Base-by-base conservation (phyloP, 1,140 invertebrate species). In the Chelonus insularis region DNA sequence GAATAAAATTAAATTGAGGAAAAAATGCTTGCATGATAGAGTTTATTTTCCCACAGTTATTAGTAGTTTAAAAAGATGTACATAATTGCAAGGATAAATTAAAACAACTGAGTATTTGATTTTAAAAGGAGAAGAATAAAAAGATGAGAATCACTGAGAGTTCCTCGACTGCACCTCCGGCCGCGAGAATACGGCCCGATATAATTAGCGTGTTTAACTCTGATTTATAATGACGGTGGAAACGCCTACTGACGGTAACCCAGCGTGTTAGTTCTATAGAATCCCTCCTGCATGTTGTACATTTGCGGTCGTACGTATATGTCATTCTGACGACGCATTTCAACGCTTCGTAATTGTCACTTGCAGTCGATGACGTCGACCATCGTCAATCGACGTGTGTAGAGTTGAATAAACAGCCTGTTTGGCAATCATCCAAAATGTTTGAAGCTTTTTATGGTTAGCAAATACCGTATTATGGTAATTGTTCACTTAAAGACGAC, bases 121-220 rank as follows among this genome's bases (percentile, higher is more conserved):
- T n/a, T n/a, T n/a, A n/a, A 45, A 45, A 14, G 6, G 1, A 8
- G 1, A 4, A 18, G 9, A 45, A 16, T 3, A 39, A 9, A 52
- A 16, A 48, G 47, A 37, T 66, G 68, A 70, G 68, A 66, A 64
- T 37, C 68, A 25, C 58, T 48, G 43, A 5, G 12, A 1, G 20
- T 52, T 43, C 23, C 57, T 45, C 55, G 57, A 41, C 59, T 45
- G 21, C 63, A 51, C 62, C 52, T 60, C 37, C 11, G 37, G 39
- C 60, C 14, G 48, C 25, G 60, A 51, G 51, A 66, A 43, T 55
- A 59, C 63, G 63, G 58, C 47, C 62, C 68, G 71, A 73, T 76
- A 75, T 74, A 76, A 75, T 76, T 76, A 75, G 73, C 73, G 73
- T 74, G 72, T 76, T 76, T 75, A 75, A 76, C 72, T 75, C 71